phyloP scores from a whole-genome alignment of 1,140 invertebrate genomes.

The Globodera rostochiensis region DNA sequence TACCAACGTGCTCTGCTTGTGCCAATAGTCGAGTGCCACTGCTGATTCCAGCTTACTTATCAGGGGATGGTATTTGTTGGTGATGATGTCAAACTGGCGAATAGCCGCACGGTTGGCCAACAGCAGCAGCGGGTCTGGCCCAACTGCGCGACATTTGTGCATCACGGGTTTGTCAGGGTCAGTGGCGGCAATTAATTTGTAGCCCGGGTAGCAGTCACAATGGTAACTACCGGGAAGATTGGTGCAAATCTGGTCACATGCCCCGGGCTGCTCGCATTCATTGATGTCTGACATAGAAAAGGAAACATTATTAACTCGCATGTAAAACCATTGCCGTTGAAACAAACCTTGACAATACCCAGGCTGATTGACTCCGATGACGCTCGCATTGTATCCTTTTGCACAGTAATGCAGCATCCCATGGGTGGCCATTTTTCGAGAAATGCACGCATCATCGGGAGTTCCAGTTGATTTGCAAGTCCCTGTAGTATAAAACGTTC shows the following conservation, averaged over 20 bases:
- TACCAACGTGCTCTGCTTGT: slow-evolving; percentile 75
- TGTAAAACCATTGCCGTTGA: neutral
- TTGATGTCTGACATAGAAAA: slow-evolving; percentile 77
- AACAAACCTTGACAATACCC: slow-evolving; percentile 47
- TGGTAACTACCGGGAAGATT: slow-evolving; percentile 74
- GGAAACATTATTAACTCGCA: neutral
- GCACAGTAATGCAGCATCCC: slow-evolving; percentile 43
- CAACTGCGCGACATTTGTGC: slow-evolving; percentile 59
- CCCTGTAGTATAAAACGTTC: neutral
- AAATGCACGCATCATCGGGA: slow-evolving; percentile 45
- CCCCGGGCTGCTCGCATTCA: slow-evolving; percentile 82
- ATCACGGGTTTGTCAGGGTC: slow-evolving; percentile 20
- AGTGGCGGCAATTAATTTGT: slow-evolving; percentile 74
- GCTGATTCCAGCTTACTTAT: slow-evolving; percentile 60
- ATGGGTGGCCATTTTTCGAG: slow-evolving; percentile 31
- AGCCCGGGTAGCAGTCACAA: slow-evolving; percentile 84
- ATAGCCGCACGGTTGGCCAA: slow-evolving; percentile 62
- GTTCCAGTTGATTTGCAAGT: neutral
- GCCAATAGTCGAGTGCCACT: slow-evolving; percentile 64
- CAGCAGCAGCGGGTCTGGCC: slow-evolving; percentile 58
- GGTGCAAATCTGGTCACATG: slow-evolving; percentile 74
- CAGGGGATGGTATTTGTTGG: slow-evolving; percentile 59
- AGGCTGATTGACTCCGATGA: neutral
- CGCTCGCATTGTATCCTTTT: slow-evolving; percentile 26
- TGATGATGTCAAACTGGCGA: slow-evolving; percentile 58